phyloP scores from a whole-genome alignment of 2,888 invertebrate genomes.

The Campoletis raptor region DNA sequence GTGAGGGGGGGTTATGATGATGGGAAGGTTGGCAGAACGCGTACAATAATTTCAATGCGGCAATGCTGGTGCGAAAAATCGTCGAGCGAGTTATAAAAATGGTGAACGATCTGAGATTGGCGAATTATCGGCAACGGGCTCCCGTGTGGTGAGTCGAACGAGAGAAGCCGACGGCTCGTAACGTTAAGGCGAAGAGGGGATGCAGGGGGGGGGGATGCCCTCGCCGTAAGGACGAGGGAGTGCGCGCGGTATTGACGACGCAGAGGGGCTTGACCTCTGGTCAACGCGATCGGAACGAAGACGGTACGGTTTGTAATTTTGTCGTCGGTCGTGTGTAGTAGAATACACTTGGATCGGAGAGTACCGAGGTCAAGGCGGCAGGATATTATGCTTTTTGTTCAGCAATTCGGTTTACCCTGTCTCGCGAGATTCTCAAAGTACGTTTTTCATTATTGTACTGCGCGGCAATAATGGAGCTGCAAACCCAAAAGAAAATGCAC shows the following conservation, averaged over 20 bases:
- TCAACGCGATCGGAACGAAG: slow-evolving; percentile 79
- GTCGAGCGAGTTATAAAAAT: slow-evolving; percentile 65
- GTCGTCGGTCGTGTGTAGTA: slow-evolving; percentile 6
- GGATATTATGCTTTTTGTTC: slow-evolving; percentile 82
- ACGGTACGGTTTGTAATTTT: slow-evolving; percentile 75
- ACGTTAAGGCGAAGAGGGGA: not conserved
- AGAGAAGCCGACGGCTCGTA: too few species aligned
- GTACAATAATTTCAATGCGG: not conserved
- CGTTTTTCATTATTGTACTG: slow-evolving; percentile 66
- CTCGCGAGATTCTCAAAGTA: slow-evolving; percentile 83
- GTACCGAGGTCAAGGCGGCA: not conserved
- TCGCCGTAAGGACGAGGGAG: not conserved
- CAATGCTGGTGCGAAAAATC: slow-evolving; percentile 25
- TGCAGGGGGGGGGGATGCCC: not conserved
- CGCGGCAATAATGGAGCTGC: not conserved
- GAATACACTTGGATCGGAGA: slow-evolving; percentile 45
- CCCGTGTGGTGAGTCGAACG: slow-evolving; percentile 75
- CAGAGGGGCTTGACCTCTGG: slow-evolving; percentile 83
- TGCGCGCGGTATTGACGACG: not conserved
- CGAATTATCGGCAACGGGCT: slow-evolving; percentile 74
- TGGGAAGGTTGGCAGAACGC: not conserved
- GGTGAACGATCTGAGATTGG: slow-evolving; percentile 77
- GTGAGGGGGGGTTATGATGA: too few species aligned
- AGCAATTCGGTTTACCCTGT: slow-evolving; percentile 82
- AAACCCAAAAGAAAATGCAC: not conserved